Evolutionary conservation across 2,797 vertebrate genomes (phyloP).

Genomic region (Phaenicophaeus curvirostris): DNA sequence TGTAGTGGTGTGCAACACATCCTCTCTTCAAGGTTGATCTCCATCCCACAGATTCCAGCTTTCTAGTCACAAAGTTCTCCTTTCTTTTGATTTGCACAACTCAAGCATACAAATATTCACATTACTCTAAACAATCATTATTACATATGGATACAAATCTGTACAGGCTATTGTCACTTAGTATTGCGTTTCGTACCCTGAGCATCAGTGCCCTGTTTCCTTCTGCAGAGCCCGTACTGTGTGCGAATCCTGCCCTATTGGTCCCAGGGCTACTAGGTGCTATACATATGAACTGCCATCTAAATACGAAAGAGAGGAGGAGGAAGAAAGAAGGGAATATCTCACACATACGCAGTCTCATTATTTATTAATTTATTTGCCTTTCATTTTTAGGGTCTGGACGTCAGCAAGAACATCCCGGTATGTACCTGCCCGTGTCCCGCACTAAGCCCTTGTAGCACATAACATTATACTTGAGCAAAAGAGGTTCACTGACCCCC

Average conservation of each 20-base stretch:
- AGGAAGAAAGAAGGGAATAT: neutral
- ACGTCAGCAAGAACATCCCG: neutral
- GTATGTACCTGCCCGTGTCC: slow-evolving; percentile 10
- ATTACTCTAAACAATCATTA: too few species aligned
- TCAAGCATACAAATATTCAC: too few species aligned
- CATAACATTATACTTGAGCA: neutral
- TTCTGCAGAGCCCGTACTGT: neutral
- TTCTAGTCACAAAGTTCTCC: too few species aligned
- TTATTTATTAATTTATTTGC: neutral
- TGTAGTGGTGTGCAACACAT: too few species aligned
- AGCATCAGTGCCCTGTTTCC: neutral
- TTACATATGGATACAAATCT: too few species aligned
- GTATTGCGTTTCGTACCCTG: neutral
- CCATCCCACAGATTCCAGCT: too few species aligned
- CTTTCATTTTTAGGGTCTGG: slow-evolving; percentile 37
- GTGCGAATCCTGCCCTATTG: neutral
- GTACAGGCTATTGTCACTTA: neutral
- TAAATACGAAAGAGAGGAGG: neutral
- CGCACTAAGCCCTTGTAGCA: neutral
- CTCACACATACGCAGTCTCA: fast-evolving
- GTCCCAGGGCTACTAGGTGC: neutral
- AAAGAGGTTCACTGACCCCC: neutral
- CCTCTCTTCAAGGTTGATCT: too few species aligned
- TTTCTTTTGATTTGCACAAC: too few species aligned
- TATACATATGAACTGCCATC: neutral